Conservation (phyloP, 2,797 vertebrate genomes). For the Rhinoraja longicauda region DNA sequence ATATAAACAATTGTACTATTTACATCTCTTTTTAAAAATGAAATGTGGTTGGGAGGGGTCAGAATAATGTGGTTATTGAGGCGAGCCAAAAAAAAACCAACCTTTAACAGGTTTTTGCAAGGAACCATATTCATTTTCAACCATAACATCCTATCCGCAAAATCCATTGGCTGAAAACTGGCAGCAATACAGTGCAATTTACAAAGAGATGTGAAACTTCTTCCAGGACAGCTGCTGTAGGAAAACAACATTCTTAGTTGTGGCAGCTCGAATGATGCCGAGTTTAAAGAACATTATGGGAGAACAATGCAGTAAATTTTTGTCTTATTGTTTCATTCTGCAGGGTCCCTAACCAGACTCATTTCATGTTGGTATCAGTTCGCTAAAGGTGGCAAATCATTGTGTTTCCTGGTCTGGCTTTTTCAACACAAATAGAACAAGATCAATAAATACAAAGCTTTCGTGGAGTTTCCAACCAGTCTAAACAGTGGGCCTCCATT, state of each 20-base stretch:
- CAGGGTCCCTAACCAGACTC: background rate
- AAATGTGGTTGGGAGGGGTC: background rate
- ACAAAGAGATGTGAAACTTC: background rate
- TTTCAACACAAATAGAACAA: background rate
- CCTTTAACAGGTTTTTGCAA: background rate
- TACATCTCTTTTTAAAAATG: background rate
- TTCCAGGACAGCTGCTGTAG: no score
- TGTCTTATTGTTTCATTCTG: background rate
- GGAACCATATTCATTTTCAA: background rate
- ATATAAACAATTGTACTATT: background rate
- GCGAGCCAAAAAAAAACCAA: background rate
- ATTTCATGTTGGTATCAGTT: background rate
- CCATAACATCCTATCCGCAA: background rate
- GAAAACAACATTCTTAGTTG: background rate
- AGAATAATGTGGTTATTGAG: background rate
- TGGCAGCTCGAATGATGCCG: background rate
- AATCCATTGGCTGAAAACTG: background rate
- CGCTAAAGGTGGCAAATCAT: background rate
- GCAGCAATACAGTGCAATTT: background rate
- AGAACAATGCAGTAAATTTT: background rate
- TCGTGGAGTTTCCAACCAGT: background rate
- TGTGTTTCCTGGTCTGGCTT: background rate
- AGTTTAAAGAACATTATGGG: background rate
- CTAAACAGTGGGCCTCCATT: background rate
- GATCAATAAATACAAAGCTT: background rate